A percentile compares a stretch with the other conserved stretches of the same genome.
phyloP scores from a whole-genome alignment of 2,113 vertebrate species.

The Arizona elegans region DNA sequence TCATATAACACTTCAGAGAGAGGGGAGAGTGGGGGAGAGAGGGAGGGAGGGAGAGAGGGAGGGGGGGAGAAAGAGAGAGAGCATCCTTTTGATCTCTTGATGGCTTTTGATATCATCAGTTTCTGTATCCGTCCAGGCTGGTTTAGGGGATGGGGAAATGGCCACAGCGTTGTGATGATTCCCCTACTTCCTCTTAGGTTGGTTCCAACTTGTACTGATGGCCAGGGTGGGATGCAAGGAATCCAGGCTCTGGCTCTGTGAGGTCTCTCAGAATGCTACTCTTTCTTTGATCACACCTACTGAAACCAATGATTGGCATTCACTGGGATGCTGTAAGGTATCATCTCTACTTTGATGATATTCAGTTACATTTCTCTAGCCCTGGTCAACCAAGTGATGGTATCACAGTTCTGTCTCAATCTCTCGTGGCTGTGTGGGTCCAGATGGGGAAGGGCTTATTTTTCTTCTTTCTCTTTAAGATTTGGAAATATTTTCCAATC shows the following conservation, averaged over 20 bases:
- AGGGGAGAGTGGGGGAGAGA: no score
- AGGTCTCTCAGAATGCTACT: background rate
- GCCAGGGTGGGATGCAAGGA: background rate
- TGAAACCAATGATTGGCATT: background rate
- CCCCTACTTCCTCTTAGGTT: background rate
- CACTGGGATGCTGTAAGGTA: background rate
- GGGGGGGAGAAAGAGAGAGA: no score
- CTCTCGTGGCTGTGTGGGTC: background rate
- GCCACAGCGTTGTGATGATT: background rate
- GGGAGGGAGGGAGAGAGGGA: no score
- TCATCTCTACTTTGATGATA: background rate
- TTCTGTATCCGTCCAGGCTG: background rate
- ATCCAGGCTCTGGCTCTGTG: background rate
- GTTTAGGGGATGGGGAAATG: background rate
- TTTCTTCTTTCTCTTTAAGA: background rate
- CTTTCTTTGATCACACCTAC: background rate
- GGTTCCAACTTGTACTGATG: background rate
- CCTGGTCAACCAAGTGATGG: background rate
- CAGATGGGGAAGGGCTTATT: background rate
- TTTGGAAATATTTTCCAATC: background rate
- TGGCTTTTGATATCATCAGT: background rate
- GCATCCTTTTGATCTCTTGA: background rate
- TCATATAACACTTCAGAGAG: background rate
- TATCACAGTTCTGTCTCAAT: background rate
- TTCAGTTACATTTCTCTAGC: background rate